phyloP scores from a whole-genome alignment of 2,797 vertebrate species.

The Hyperoplus lanceolatus region DNA sequence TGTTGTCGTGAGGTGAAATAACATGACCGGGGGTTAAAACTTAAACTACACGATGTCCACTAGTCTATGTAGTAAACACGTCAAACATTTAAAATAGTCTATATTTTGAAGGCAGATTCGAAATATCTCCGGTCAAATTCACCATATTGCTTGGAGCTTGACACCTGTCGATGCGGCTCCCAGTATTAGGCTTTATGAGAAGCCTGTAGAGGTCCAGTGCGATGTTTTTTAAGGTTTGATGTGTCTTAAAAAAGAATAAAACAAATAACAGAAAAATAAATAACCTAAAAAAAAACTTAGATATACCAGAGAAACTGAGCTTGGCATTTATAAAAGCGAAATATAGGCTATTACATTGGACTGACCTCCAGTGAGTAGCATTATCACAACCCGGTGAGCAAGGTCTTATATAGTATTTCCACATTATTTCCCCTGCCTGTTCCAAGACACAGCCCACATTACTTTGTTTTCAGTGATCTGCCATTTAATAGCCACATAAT shows the following conservation, averaged over 20 bases:
- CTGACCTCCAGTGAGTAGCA: neutral
- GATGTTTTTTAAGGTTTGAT: slow-evolving; percentile 4
- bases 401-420: neutral
- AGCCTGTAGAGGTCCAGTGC: slow-evolving; percentile 41
- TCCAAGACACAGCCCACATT: too few relatives aligned
- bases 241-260: too few relatives aligned
- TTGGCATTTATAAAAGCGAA: neutral
- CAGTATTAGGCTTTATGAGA: neutral
- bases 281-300: too few relatives aligned
- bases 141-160: accelerated
- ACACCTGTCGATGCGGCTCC: neutral
- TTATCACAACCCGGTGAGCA: neutral
- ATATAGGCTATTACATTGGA: neutral
- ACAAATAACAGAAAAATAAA: too few relatives aligned
- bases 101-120: neutral
- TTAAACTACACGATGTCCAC: accelerated
- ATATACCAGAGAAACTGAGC: neutral
- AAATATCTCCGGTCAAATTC: neutral
- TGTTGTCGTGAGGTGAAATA: accelerated
- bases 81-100: neutral
- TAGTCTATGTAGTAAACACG: accelerated
- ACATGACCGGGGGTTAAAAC: accelerated
- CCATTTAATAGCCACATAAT: too few relatives aligned
- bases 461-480: too few relatives aligned
- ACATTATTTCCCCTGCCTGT: too few relatives aligned